Evolutionary conservation across 2,888 invertebrate species (phyloP).

Genomic region (Platycheirus albimanus): DNA sequence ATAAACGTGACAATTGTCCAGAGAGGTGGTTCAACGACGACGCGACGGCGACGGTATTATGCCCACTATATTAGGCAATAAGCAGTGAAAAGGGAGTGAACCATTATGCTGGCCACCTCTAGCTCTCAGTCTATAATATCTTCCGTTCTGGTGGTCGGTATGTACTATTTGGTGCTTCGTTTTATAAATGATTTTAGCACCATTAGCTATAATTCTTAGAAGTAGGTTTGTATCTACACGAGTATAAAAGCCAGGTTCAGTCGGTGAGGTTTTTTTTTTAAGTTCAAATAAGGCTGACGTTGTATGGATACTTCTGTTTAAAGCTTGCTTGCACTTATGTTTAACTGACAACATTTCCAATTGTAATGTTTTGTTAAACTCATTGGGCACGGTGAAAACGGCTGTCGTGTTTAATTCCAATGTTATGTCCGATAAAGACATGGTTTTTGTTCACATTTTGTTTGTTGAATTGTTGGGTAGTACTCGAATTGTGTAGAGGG

Average conservation of each 20-base stretch:
- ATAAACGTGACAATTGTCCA: slow-evolving; percentile 63
- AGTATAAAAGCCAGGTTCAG: not conserved
- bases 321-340: slow-evolving; percentile 1
- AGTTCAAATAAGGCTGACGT: slow-evolving; percentile 25
- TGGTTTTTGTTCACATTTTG: slow-evolving; percentile 39
- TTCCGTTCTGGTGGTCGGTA: slow-evolving; percentile 29
- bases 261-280: not conserved
- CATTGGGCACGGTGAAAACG: slow-evolving; percentile 51
- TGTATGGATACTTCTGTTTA: slow-evolving; percentile 34
- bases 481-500: slow-evolving; percentile 5
- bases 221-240: not conserved
- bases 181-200: slow-evolving; percentile 58
- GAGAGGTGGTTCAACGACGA: not conserved
- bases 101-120: not conserved
- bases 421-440: slow-evolving; percentile 42
- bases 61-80: slow-evolving; percentile 41
- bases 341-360: slow-evolving; percentile 58
- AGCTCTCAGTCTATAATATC: not conserved
- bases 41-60: not conserved
- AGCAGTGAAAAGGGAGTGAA: slow-evolving; percentile 10
- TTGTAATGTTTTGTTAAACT: slow-evolving; percentile 46
- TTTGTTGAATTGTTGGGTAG: too few relatives aligned
- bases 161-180: slow-evolving; percentile 1
- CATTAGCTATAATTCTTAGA: slow-evolving; percentile 45
- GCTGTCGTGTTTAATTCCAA: slow-evolving; percentile 64